A percentile compares a stretch with the other conserved stretches of the same genome.
Evolutionary conservation across 2,797 vertebrate species (phyloP).

Genomic region (Paguma larvata): DNA sequence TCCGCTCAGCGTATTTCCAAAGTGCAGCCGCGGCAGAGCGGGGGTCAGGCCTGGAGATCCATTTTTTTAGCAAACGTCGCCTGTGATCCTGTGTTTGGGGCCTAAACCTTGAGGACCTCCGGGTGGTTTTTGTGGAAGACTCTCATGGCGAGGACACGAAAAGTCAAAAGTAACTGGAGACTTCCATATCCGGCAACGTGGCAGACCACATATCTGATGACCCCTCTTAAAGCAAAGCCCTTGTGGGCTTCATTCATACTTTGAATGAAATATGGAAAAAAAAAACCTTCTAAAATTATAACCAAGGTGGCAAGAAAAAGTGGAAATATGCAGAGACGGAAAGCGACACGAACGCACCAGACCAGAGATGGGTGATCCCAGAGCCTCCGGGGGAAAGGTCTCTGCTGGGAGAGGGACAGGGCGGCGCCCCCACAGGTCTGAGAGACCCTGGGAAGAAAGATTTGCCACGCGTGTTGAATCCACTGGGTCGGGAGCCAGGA

Average conservation of each 20-base stretch:
- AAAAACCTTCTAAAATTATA: background rate
- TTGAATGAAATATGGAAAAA: background rate
- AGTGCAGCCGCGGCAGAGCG: too few species aligned
- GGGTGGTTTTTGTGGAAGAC: background rate
- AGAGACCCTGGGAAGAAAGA: background rate
- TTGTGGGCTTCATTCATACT: background rate
- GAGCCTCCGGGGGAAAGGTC: background rate
- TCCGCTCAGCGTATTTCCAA: background rate
- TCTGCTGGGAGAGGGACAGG: background rate
- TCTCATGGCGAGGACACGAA: background rate
- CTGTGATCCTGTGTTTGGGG: background rate
- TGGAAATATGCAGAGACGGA: background rate
- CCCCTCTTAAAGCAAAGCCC: background rate
- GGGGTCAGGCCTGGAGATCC: background rate
- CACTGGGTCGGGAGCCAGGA: too few species aligned
- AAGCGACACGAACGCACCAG: background rate
- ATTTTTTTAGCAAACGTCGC: background rate
- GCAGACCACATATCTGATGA: background rate
- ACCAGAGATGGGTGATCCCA: background rate
- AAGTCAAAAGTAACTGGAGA: background rate
- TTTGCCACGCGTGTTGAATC: fast-evolving
- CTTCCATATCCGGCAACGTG: background rate
- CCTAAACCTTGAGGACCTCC: background rate
- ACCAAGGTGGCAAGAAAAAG: background rate
- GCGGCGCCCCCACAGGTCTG: background rate